Conservation (phyloP, 1,140 invertebrate genomes). For the Hyphantria cunea region DNA sequence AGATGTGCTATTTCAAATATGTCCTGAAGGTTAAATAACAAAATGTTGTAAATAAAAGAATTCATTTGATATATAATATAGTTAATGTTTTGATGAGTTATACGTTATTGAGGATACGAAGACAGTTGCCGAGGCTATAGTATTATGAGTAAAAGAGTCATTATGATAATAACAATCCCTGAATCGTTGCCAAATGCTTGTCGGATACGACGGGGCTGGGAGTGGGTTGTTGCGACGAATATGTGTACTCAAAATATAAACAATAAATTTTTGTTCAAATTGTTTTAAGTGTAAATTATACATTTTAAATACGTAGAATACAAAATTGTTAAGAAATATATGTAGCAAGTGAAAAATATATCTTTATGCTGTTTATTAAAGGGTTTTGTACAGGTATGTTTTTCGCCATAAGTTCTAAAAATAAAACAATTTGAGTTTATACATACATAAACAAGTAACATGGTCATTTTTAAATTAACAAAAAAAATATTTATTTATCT, state of each 20-base stretch:
- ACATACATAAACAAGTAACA: too few relatives aligned
- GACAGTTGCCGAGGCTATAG: constrained; percentile 66
- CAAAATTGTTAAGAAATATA: neutral
- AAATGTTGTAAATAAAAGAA: constrained; percentile 47
- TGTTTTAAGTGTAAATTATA: constrained; percentile 42
- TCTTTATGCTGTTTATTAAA: too few relatives aligned
- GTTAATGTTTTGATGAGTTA: constrained; percentile 64
- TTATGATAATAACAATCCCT: constrained; percentile 74
- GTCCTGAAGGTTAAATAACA: neutral
- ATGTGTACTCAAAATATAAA: constrained; percentile 54
- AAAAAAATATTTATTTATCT: too few relatives aligned
- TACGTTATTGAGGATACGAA: constrained; percentile 61
- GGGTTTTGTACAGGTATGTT: too few relatives aligned
- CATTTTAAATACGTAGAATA: constrained; percentile 17
- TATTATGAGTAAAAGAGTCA: constrained; percentile 72
- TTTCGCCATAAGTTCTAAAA: too few relatives aligned
- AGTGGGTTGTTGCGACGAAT: constrained; percentile 49
- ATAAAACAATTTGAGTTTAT: too few relatives aligned
- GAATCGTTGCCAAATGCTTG: constrained; percentile 67
- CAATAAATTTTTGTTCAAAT: constrained; percentile 41
- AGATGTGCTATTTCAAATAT: too few relatives aligned
- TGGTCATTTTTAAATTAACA: too few relatives aligned
- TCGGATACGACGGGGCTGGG: constrained; percentile 44
- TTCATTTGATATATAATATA: constrained; percentile 48
- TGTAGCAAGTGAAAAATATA: too few relatives aligned